Percentiles rank a stretch among this genome's conserved stretches.
Conservation (phyloP, 2,888 invertebrate species). For the Lissocephala sabroskyi region DNA sequence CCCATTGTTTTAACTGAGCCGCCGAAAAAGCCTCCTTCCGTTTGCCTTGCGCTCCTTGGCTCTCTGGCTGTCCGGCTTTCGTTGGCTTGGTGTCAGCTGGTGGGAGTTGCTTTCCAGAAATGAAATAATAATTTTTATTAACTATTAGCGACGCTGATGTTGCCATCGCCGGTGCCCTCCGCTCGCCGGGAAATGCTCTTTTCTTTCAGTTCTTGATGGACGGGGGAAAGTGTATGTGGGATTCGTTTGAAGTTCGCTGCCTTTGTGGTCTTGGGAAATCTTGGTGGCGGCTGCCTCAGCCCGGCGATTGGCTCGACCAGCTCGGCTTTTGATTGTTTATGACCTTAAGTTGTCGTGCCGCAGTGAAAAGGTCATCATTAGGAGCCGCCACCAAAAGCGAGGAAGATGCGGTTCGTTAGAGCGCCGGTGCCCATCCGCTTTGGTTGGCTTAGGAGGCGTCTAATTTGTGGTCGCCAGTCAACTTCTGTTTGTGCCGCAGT, state of each 20-base stretch:
- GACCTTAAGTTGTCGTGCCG: slow-evolving; percentile 69
- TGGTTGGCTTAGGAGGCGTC: slow-evolving; percentile 43
- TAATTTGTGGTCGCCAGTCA: slow-evolving; percentile 47
- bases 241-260: no score
- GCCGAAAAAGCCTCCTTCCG: background rate
- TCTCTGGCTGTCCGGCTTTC: slow-evolving; percentile 6
- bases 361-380: slow-evolving; percentile 68
- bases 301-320: background rate
- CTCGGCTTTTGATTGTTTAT: slow-evolving; percentile 65
- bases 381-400: slow-evolving; percentile 11
- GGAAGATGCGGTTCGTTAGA: slow-evolving; percentile 31
- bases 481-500: slow-evolving; percentile 49
- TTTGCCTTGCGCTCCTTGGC: background rate
- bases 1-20: slow-evolving; percentile 2
- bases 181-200: no score
- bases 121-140: slow-evolving; percentile 68
- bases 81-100: slow-evolving; percentile 62
- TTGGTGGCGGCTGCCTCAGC: background rate
- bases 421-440: slow-evolving; percentile 22
- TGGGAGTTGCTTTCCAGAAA: slow-evolving; percentile 64
- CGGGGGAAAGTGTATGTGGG: no score
- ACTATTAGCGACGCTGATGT: slow-evolving; percentile 65
- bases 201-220: no score
- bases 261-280: background rate
- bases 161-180: no score